Percentiles rank a stretch among this genome's conserved stretches.
Evolutionary conservation across 2,888 invertebrate genomes (phyloP).

Genomic region (Scrobipalpa costella): DNA sequence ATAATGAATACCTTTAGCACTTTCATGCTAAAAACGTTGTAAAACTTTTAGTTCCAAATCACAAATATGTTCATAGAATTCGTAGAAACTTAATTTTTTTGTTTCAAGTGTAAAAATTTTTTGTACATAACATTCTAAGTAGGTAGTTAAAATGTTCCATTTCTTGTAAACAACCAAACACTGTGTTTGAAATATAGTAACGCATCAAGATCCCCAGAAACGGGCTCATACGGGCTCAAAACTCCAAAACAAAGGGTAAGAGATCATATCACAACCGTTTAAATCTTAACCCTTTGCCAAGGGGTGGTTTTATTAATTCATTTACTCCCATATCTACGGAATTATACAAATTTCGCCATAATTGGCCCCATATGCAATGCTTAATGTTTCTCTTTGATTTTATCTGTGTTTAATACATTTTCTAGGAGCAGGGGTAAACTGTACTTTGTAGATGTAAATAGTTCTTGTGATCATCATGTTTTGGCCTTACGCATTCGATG

Average conservation of each 20-base stretch:
- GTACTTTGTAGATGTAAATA: neutral
- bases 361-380: slow-evolving; percentile 77
- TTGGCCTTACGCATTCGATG: neutral
- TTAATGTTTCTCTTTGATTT: slow-evolving; percentile 66
- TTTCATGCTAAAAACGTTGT: no score
- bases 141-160: neutral
- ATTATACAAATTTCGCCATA: slow-evolving; percentile 67
- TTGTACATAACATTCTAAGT: neutral
- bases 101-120: neutral
- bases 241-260: slow-evolving; percentile 38
- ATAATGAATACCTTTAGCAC: no score
- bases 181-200: neutral
- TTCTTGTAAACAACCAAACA: neutral
- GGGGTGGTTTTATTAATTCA: slow-evolving; percentile 73
- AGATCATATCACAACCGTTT: slow-evolving; percentile 61
- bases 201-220: slow-evolving; percentile 24
- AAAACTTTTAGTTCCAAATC: no score
- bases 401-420: slow-evolving; percentile 70
- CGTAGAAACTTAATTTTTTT: neutral
- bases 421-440: slow-evolving; percentile 37
- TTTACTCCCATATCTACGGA: slow-evolving; percentile 60
- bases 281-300: slow-evolving; percentile 69
- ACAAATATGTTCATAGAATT: no score
- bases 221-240: slow-evolving; percentile 23
- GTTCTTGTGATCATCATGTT: neutral